Evolutionary conservation across 2,888 invertebrate species (phyloP).

Genomic region (Harpalus rufipes): DNA sequence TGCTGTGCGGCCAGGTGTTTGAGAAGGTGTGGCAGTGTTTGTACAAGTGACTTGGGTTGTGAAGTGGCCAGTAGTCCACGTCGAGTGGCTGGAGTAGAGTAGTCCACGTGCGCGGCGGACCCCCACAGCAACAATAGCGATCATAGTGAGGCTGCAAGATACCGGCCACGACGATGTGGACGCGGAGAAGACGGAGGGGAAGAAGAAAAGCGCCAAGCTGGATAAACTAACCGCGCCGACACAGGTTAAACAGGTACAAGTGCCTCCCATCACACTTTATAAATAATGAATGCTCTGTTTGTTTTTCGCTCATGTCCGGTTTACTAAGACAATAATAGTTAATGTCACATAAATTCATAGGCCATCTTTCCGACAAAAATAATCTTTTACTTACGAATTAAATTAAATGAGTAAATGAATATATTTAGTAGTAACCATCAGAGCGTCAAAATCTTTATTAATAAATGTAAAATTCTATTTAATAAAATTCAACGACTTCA

Average conservation of each 20-base stretch:
- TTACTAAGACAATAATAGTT: not conserved
- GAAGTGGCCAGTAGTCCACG: not conserved
- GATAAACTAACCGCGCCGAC: conserved; percentile 80
- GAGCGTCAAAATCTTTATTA: too few relatives aligned
- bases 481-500: too few relatives aligned
- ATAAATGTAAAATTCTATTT: too few relatives aligned
- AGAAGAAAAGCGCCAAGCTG: conserved; percentile 82
- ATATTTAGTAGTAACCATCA: too few relatives aligned
- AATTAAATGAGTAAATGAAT: too few relatives aligned
- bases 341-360: too few relatives aligned
- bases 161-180: conserved; percentile 81
- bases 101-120: conserved; percentile 26
- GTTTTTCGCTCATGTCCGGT: conserved; percentile 1
- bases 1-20: conserved; percentile 20
- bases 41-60: not conserved
- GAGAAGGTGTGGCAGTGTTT: conserved; percentile 19
- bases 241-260: conserved; percentile 73
- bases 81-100: not conserved
- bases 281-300: conserved; percentile 1
- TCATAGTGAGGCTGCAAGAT: conserved; percentile 85
- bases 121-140: conserved; percentile 77
- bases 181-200: conserved; percentile 81
- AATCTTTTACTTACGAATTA: too few relatives aligned
- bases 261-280: not conserved
- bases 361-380: too few relatives aligned